Evolutionary conservation across 2,113 vertebrate species (phyloP), one percentile per base, ranked within the genome.

Genomic region (Erpornis zantholeuca): DNA sequence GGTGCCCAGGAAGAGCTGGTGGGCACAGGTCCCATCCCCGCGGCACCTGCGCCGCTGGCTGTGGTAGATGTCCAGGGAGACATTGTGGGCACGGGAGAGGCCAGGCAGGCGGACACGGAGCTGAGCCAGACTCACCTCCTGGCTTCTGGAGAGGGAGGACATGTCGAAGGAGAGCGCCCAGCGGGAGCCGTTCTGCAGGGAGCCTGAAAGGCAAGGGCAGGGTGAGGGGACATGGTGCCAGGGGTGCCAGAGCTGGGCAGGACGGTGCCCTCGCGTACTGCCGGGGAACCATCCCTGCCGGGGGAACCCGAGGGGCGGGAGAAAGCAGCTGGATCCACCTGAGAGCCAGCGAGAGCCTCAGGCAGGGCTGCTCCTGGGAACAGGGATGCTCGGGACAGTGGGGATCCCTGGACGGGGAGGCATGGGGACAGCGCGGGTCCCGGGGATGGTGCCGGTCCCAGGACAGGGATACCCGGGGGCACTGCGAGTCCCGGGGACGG

Each of bases 111-210:
- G 96, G 86, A 99, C 29, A 0, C 98, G 98, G 50, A 99, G 98
- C 79, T 99, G 98, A 2, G 98, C 98, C 92, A 98, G 95, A 9
- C 97, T 98, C 60, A 99, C 95, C 11, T 98, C 96, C 64, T 98
- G 98, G 57, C 91, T 94, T 12, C 97, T 86, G 21, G 98, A 98
- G 28, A 99, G 94, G 16, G 98, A 98, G 15, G 98, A 98, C 98
- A 99, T 97, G 97, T 99, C 99, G 60, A 99, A 99, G 17, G 98
- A 97, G 50, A 99, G 64, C 0, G 82, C 96, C 98, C 98, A 99
- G 80, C 91, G 97, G 35, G 98, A 96, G 22, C 97, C 98, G 9
- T 86, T 92, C 96, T 98, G 98, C 88, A 97, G 71, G 57, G 96
- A 99, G 78, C 97, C 99, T 99, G 95, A 21, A 91, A 96, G 78